These are phyloP conservation scores for Neoascia interrupta DNA, from an alignment of 2,888 invertebrate genomes.

Conservation along the genomic window DNA sequence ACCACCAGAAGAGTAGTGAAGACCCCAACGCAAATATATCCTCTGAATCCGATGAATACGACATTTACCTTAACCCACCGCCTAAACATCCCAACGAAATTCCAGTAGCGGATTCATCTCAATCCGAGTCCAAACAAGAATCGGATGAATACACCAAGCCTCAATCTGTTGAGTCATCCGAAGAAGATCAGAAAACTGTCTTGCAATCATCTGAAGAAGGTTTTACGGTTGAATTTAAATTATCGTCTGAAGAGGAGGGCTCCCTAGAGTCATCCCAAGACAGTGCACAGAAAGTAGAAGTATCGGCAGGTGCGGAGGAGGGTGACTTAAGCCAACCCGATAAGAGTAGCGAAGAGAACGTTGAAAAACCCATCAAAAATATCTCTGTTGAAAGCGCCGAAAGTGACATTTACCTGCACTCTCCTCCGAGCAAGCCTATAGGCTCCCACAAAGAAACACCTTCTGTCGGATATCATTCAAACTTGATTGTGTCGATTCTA, in stretches of 20 bases:
- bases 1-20: too few relatives aligned
- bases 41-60: too few relatives aligned
- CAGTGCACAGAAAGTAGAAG: not conserved
- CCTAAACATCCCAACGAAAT: not conserved
- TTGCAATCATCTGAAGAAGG: not conserved
- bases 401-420: not conserved
- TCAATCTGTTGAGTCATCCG: not conserved
- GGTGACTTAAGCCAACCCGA: too few relatives aligned
- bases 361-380: too few relatives aligned
- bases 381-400: too few relatives aligned
- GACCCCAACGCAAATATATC: too few relatives aligned
- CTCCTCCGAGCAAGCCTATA: not conserved
- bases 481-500: constrained; percentile 33
- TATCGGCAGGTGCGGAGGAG: too few relatives aligned
- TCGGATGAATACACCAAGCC: not conserved
- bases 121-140: not conserved
- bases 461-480: too few relatives aligned
- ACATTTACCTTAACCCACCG: too few relatives aligned
- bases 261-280: too few relatives aligned
- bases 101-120: not conserved
- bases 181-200: not conserved
- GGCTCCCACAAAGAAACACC: not conserved
- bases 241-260: not conserved
- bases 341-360: too few relatives aligned
- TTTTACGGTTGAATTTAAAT: not conserved